Evolutionary conservation across 2,888 invertebrate genomes (phyloP), one percentile per base, ranked within the genome.

Genomic region (Stenurella melanura): DNA sequence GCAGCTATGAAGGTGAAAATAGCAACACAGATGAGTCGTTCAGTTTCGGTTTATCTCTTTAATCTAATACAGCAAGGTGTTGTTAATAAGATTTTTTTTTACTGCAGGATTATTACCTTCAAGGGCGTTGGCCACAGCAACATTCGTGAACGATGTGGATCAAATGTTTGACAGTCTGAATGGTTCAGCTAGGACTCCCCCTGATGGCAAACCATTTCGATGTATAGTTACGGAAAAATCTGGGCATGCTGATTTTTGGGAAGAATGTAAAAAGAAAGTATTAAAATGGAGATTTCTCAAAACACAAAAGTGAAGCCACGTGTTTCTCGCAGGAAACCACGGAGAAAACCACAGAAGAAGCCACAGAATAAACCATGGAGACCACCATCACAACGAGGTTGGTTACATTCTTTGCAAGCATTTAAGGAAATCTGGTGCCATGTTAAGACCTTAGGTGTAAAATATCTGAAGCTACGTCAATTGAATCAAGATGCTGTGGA

Each of bases 91-190:
- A 42, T 42, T 42, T 38, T 7, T 38, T 38, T 42, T 4, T 42
- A 15, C 1, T 57, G 6, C 18, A 57, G 57, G 15, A 19, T 18
- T 57, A 57, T 19, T 77, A 18, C 67, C 57, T 17, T 18, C 64
- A 17, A 18, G 69, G 15, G 60, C 77, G 0, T 34, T 71, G 50
- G 77, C 66, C 1, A 72, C 75, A 34, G 75, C 77, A 38, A 75
- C 72, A 15, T 75, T 77, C 72, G 58, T 64, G 1, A 38, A 50
- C 17, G 66, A 77, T n/a, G 61, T 75, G 0, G 71, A 77, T 30
- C 50, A 77, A 17, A 12, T 77, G 11, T 67, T 77, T 54, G 77
- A 77, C 21, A 75, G 74, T 57, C 34, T 61, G 0, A 77, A 77
- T 67, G 77, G 21, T 10, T 50, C 26, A 18, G 0, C 17, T 18